Evolutionary conservation across 2,888 invertebrate species (phyloP).

Genomic region (Meteorus colon): DNA sequence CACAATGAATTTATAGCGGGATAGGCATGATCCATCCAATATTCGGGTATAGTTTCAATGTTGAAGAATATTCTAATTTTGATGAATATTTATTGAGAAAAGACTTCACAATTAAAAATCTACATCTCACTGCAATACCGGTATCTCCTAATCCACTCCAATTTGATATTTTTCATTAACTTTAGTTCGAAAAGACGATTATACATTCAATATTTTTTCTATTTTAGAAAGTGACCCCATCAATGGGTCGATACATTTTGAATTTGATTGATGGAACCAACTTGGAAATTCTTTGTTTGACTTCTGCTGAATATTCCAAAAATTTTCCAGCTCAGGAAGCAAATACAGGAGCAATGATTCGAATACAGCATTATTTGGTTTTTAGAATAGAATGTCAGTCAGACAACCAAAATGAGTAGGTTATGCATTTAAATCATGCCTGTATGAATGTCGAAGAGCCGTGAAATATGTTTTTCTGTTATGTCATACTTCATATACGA

Average conservation of each 20-base stretch:
- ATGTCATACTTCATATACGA: not conserved
- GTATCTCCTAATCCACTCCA: no score
- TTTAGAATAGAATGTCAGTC: not conserved
- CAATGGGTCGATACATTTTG: constrained; percentile 1
- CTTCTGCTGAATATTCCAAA: not conserved
- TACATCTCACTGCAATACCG: no score
- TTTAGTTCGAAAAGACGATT: not conserved
- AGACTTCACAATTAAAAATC: no score
- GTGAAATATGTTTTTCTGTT: no score
- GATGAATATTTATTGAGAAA: no score
- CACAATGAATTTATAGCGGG: no score
- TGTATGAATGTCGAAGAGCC: no score
- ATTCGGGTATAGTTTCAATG: no score
- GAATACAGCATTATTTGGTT: not conserved
- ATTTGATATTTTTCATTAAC: not conserved
- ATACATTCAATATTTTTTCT: not conserved
- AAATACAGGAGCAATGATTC: not conserved
- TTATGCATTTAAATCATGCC: not conserved
- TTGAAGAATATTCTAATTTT: no score
- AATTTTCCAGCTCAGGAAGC: not conserved
- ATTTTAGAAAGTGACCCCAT: not conserved
- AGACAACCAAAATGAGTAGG: not conserved
- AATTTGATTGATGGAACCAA: not conserved
- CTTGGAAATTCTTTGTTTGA: not conserved
- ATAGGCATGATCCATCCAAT: no score